Evolutionary conservation across 2,113 vertebrate species (phyloP).

Genomic region (Trogon melanurus): DNA sequence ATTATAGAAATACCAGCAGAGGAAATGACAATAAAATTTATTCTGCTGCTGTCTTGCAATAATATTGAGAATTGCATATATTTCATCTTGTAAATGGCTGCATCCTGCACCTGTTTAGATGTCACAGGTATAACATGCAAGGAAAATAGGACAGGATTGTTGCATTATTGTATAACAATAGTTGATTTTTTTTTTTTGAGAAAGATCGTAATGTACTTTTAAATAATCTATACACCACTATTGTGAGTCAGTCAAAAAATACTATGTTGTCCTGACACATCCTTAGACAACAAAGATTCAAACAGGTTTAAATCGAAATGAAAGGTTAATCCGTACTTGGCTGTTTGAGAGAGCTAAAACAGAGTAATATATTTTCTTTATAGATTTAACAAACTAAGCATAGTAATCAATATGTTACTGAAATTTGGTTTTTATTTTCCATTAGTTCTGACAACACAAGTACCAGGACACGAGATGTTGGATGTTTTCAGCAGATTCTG

Average conservation of each 20-base stretch:
- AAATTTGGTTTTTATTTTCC: conserved; percentile 54
- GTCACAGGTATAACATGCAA: not conserved
- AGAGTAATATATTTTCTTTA: conserved; percentile 68
- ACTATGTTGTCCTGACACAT: conserved; percentile 28
- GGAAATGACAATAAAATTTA: conserved; percentile 39
- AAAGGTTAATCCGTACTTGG: conserved; percentile 71
- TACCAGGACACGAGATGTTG: not conserved
- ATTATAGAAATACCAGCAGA: conserved; percentile 16
- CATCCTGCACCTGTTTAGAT: conserved; percentile 1
- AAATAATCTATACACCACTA: conserved; percentile 52
- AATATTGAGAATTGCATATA: conserved; percentile 18
- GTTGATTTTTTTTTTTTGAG: not conserved
- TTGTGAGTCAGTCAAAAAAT: conserved; percentile 44
- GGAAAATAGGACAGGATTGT: not conserved
- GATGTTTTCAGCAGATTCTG: not conserved
- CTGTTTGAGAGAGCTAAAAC: conserved; percentile 69
- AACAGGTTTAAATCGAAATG: conserved; percentile 64
- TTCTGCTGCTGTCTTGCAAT: not conserved
- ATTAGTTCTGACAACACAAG: conserved; percentile 22
- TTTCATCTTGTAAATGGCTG: conserved; percentile 21
- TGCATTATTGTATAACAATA: not conserved
- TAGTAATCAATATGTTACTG: conserved; percentile 31
- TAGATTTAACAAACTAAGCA: conserved; percentile 38
- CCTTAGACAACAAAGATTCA: conserved; percentile 49
- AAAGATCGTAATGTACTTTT: conserved; percentile 27